Base-by-base conservation (phyloP, 2,797 vertebrate species). In the Cetoscarus ocellatus region DNA sequence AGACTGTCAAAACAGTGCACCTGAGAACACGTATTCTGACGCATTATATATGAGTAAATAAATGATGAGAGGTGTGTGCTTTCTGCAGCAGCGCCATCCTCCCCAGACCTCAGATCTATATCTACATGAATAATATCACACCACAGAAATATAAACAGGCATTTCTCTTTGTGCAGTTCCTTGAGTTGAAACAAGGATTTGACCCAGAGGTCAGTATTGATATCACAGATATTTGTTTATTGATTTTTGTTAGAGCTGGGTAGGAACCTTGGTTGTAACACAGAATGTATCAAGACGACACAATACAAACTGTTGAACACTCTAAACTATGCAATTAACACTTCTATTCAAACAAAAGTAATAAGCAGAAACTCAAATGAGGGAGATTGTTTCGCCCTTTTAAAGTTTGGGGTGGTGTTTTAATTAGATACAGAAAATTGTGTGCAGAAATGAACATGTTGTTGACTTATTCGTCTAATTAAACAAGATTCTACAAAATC, bases 31-130 rank as follows among this genome's bases (percentile, higher is more conserved):
- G 10, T 62, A 63, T 74, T 65, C 47, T 39, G 49, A 47, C 7
- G 40, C 67, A 73, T 81, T 79, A 77, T 75, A 63, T 53, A 14
- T 54, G 52, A 68, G 73, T 84, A 7, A 85, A 88, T 83, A 82
- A 74, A 69, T 76, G 2, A 86, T 85, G 77, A 84, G 74, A 70
- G 55, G 39, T 19, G 27, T 34, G 44, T 35, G 50, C 59, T 71
- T 75, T 66, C 54, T 62, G 73, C 54, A 53, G 68, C 55, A 38
- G 58, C 51, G 59, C 38, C 17, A 39, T 42, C 57, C 47, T n/a
- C 56, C 59, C 34, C 57, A 79, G 39, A 61, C 35, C 52, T 45
- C 27, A 77, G 39, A 43, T 59, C 59, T 68, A 34, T 44, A 39
- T 50, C 57, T 71, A 70, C 50, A 18, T 48, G 10, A 78, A 71